These are phyloP conservation scores for Homarus gammarus DNA, from an alignment of 2,888 invertebrate genomes.

Conservation along the genomic window DNA sequence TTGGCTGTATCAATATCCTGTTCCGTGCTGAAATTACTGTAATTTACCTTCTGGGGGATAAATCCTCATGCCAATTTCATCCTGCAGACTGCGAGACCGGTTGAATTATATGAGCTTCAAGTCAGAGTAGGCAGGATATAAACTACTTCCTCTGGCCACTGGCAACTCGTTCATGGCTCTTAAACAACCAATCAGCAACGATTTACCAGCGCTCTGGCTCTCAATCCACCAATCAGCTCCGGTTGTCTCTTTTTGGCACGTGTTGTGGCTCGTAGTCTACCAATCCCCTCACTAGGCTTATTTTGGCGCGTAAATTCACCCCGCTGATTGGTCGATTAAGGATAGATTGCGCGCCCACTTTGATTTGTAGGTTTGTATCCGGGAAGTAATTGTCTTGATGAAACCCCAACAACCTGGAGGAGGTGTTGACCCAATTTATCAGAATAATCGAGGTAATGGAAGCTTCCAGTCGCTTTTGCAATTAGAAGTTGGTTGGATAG, in stretches of 20 bases:
- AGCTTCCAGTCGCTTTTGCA: not conserved
- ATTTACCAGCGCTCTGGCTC: not conserved
- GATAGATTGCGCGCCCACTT: not conserved
- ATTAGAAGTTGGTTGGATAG: not conserved
- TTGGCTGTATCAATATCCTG: not conserved
- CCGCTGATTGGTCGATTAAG: not conserved
- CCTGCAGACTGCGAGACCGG: not conserved
- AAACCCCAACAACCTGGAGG: not conserved
- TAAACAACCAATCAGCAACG: not conserved
- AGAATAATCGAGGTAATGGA: not conserved
- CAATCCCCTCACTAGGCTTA: not conserved
- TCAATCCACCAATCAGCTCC: not conserved
- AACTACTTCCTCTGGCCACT: not conserved
- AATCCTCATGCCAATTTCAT: not conserved
- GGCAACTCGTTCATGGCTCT: not conserved
- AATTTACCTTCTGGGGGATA: not conserved
- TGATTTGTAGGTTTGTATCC: not conserved
- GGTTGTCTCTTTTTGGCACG: not conserved
- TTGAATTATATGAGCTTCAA: not conserved
- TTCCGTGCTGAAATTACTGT: not conserved
- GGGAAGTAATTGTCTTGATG: not conserved
- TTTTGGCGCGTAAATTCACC: not conserved
- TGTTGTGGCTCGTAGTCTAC: not conserved
- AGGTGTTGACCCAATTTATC: not conserved
- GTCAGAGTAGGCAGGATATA: not conserved